Base-by-base conservation (phyloP, 2,113 vertebrate species). In the Deroptyus accipitrinus region DNA sequence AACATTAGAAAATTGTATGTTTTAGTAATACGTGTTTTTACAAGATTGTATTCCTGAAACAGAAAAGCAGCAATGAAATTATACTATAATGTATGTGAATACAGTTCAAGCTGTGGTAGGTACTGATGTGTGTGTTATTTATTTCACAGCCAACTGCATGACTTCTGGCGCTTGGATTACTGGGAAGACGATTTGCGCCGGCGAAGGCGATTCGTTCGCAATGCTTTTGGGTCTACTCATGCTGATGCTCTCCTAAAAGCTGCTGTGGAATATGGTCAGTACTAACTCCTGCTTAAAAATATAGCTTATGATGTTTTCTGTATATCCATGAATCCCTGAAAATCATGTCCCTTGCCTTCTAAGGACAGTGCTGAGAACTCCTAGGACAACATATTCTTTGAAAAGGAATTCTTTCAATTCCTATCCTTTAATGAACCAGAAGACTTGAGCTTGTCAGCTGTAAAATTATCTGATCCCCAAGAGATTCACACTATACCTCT, bases 101-200 rank as follows among this genome's bases (percentile, higher is more conserved):
- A 90, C 48, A 64, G 37, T 48, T 87, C 64, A 81, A 74, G 75
- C 75, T 70, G 73, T 88, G 83, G 76, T 93, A 86, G 94, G 77
- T 96, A 88, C 95, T 96, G 88, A 97, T 76, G 72, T 88, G 72
- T 49, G 72, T 86, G 63, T 85, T 92, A 93, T 91, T 67, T 74
- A 39, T 96, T 97, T 88, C 79, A 10, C 94, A 99, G 99, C 97
- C 99, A 99, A 94, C 96, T 98, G 94, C 99, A 99, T 51, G 99
- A 99, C 96, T 99, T 99, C 98, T 99, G 99, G 99, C 99, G 99
- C 85, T 98, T 99, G 88, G 99, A 99, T 97, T 99, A 99, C 97
- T 99, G 99, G 99, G 99, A 99, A 90, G 99, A 99, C 16, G 99
- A 99, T 97, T 98, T 99, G 88, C 98, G 99, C 31, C 98, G 99